Evolutionary conservation across 2,113 vertebrate species (phyloP).

Genomic region (Cyprinodon tularosa): DNA sequence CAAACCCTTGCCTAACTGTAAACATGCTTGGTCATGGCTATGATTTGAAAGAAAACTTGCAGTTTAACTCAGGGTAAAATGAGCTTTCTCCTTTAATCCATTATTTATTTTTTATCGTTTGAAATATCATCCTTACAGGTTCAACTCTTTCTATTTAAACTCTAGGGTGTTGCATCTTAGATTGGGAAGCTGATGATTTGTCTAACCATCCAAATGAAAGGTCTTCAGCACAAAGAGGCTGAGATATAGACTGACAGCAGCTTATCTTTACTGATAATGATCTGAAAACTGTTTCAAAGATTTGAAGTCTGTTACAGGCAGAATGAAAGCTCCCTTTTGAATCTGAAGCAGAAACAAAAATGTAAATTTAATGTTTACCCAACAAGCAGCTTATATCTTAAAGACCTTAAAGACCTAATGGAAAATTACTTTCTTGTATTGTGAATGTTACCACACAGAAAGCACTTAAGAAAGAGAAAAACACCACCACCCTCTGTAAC

Average conservation of each 20-base stretch:
- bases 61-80: no score
- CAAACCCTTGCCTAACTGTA: no score
- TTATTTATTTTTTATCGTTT: no score
- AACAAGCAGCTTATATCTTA: not conserved
- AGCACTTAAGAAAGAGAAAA: not conserved
- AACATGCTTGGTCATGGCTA: no score
- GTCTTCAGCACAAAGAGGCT: not conserved
- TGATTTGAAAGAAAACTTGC: no score
- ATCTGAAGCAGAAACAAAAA: not conserved
- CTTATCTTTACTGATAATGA: slow-evolving; percentile 22
- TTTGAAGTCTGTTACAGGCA: slow-evolving; percentile 7
- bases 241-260: slow-evolving; percentile 3
- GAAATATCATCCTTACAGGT: no score
- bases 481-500: not conserved
- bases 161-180: not conserved
- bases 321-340: not conserved
- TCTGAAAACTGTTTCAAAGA: slow-evolving; percentile 5
- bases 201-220: not conserved
- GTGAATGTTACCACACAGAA: not conserved
- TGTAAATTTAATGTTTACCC: slow-evolving; percentile 1
- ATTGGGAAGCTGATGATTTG: not conserved
- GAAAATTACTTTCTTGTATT: not conserved
- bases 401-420: slow-evolving; percentile 4
- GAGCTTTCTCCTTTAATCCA: no score
- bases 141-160: not conserved